Evolutionary conservation across 2,797 vertebrate species (phyloP).

Genomic region (Siniperca obscura): DNA sequence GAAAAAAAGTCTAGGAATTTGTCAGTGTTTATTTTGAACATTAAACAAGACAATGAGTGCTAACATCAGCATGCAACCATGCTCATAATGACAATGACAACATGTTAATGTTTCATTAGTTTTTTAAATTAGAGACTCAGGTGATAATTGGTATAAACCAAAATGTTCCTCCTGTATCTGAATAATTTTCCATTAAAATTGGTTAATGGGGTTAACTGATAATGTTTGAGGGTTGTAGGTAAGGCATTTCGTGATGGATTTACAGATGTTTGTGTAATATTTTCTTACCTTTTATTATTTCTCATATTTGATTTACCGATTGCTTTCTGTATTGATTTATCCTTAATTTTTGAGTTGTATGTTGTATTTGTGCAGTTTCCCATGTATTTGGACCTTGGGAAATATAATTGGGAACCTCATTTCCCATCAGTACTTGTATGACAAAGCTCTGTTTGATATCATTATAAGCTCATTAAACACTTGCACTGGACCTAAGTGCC

Average conservation of each 20-base stretch:
- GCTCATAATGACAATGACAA: neutral
- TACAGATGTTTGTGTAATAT: neutral
- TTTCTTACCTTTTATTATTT: neutral
- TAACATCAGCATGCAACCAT: neutral
- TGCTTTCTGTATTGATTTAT: neutral
- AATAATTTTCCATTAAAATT: constrained; percentile 6
- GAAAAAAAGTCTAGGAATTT: neutral
- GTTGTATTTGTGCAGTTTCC: neutral
- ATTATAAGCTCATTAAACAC: constrained; percentile 22
- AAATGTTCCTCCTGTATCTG: neutral
- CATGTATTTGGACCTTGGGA: neutral
- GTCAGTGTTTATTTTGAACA: neutral
- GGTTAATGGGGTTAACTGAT: neutral
- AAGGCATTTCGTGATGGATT: neutral
- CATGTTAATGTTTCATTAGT: neutral
- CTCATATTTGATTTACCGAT: neutral
- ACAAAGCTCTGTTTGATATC: constrained; percentile 16
- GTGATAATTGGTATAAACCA: constrained; percentile 27
- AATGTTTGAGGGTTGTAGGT: neutral
- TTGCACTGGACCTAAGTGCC: neutral
- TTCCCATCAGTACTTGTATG: neutral
- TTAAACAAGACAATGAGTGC: neutral
- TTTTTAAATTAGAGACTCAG: neutral
- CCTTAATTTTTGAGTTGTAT: neutral
- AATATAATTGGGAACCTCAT: neutral